Conservation (phyloP, 2,888 invertebrate species). For the Dicycla oo region DNA sequence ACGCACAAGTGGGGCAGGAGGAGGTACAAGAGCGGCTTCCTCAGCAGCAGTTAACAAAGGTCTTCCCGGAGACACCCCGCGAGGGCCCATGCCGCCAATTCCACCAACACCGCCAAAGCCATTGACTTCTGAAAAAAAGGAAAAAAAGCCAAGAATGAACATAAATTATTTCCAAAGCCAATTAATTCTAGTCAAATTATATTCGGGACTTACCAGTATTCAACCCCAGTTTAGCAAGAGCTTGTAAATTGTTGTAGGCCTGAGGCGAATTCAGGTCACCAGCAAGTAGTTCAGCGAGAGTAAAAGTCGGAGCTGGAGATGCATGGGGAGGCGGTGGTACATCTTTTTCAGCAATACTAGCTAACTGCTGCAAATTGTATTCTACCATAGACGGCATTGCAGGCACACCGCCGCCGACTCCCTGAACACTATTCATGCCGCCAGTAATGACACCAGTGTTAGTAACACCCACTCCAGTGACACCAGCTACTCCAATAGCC, state of each 20-base stretch:
- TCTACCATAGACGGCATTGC: slow-evolving; percentile 94
- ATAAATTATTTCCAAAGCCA: slow-evolving; percentile 2
- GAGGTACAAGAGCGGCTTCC: slow-evolving; percentile 85
- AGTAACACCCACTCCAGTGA: slow-evolving; percentile 78
- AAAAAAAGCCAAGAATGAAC: slow-evolving; percentile 51
- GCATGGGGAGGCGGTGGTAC: slow-evolving; percentile 89
- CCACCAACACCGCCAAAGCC: slow-evolving; percentile 86
- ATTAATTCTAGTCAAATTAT: not conserved
- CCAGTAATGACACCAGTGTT: slow-evolving; percentile 79
- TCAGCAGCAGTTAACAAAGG: slow-evolving; percentile 85
- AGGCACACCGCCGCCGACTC: slow-evolving; percentile 80
- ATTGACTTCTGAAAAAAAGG: slow-evolving; percentile 85
- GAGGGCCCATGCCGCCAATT: slow-evolving; percentile 87
- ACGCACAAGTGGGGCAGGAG: slow-evolving; percentile 90
- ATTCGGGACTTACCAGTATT: slow-evolving; percentile 90
- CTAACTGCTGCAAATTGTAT: slow-evolving; percentile 96
- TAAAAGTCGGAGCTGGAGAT: slow-evolving; percentile 92
- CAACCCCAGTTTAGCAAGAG: slow-evolving; percentile 96
- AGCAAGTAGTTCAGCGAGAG: slow-evolving; percentile 94
- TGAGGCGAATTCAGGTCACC: slow-evolving; percentile 93
- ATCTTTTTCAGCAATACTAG: slow-evolving; percentile 94
- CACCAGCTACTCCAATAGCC: slow-evolving; percentile 77
- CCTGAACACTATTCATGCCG: slow-evolving; percentile 79
- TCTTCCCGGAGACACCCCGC: slow-evolving; percentile 88
- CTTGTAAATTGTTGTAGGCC: slow-evolving; percentile 97